phyloP scores from a whole-genome alignment of 2,113 vertebrate genomes.

The Rutilus rutilus region DNA sequence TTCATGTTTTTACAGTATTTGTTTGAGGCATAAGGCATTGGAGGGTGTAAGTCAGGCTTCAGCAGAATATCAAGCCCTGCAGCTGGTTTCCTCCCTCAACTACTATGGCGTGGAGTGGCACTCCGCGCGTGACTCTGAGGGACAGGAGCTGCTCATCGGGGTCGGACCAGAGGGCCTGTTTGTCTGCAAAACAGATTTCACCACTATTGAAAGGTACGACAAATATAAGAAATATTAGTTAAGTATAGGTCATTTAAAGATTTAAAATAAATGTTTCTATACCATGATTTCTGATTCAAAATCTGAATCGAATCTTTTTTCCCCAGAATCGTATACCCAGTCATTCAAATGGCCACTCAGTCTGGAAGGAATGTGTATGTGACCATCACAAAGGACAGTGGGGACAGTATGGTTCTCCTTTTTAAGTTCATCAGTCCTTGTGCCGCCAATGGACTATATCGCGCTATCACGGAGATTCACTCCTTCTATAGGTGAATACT shows the following conservation, averaged over 20 bases:
- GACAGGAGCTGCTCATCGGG: constrained; percentile 83
- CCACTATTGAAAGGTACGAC: constrained; percentile 79
- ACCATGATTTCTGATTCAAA: not conserved
- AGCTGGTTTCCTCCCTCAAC: constrained; percentile 79
- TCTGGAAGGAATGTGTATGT: constrained; percentile 87
- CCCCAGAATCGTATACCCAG: constrained; percentile 80
- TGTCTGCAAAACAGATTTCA: constrained; percentile 84
- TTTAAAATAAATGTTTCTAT: not conserved
- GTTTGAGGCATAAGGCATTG: constrained; percentile 80
- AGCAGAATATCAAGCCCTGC: constrained; percentile 83
- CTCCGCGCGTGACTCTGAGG: constrained; percentile 79
- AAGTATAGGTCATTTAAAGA: not conserved
- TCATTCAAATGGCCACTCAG: constrained; percentile 88
- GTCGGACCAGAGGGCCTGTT: constrained; percentile 85
- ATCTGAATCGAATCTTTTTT: not conserved
- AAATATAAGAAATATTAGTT: not conserved
- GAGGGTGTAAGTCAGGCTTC: constrained; percentile 81
- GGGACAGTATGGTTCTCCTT: constrained; percentile 81
- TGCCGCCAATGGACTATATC: constrained; percentile 85
- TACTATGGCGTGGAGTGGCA: constrained; percentile 88
- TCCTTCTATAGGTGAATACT: constrained; percentile 83
- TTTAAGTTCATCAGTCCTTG: constrained; percentile 87
- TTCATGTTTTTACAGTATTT: constrained; percentile 71
- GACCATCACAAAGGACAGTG: constrained; percentile 83
- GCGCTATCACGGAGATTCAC: constrained; percentile 86